Percentiles rank a stretch among this genome's conserved stretches.
Conservation (phyloP, 2,113 vertebrate genomes). For the Coryphaenoides rupestris region DNA sequence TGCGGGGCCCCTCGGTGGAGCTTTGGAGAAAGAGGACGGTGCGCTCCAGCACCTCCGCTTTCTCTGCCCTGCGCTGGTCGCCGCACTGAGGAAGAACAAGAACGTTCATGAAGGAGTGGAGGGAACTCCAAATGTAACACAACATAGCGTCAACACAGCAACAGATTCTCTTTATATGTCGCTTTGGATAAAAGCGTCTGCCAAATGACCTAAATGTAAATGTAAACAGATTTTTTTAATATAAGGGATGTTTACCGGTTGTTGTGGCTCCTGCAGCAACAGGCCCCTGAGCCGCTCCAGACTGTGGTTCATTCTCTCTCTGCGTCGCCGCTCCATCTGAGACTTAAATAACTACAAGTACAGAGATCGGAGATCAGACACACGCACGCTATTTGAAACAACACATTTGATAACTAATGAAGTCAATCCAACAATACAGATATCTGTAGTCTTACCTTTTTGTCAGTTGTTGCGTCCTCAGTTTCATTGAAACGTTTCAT, state of each 20-base stretch:
- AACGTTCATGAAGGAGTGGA: not conserved
- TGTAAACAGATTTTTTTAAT: not conserved
- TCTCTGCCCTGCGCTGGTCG: slow-evolving; percentile 75
- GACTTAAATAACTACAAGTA: slow-evolving; percentile 75
- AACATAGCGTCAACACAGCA: too few species aligned
- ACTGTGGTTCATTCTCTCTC: slow-evolving; percentile 81
- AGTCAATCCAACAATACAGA: not conserved
- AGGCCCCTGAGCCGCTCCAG: slow-evolving; percentile 74
- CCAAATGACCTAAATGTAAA: not conserved
- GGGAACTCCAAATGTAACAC: not conserved
- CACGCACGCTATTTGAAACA: not conserved
- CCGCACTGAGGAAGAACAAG: slow-evolving; percentile 51
- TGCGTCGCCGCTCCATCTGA: slow-evolving; percentile 78
- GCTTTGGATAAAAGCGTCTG: not conserved
- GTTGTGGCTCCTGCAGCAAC: slow-evolving; percentile 68
- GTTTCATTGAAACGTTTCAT: slow-evolving; percentile 46
- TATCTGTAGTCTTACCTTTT: slow-evolving; percentile 52
- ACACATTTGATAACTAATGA: not conserved
- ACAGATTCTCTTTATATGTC: too few species aligned
- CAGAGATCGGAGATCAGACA: not conserved
- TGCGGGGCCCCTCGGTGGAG: not conserved
- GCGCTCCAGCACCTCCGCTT: slow-evolving; percentile 81
- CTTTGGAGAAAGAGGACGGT: slow-evolving; percentile 64
- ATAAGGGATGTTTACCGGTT: slow-evolving; percentile 62
- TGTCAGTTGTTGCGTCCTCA: slow-evolving; percentile 29